Conservation (phyloP, 2,113 vertebrate genomes). For the Cairina moschata region DNA sequence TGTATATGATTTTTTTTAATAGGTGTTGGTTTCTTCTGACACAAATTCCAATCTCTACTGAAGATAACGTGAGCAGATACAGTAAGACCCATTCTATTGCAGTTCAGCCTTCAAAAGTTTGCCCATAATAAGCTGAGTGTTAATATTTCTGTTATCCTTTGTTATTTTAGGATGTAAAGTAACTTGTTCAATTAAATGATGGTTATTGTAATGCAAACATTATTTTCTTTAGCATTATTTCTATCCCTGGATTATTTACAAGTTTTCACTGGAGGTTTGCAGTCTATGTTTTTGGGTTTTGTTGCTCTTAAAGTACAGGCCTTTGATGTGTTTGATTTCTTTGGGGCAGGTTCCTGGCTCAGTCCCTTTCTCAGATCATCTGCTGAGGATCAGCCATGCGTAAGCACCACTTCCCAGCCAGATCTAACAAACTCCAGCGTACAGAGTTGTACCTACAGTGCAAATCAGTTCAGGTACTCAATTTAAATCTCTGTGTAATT, state of each 20-base stretch:
- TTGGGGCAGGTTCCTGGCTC: background rate
- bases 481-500: background rate
- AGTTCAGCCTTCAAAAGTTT: background rate
- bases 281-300: background rate
- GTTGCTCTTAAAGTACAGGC: background rate
- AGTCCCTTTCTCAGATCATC: background rate
- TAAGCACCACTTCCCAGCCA: background rate
- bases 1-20: background rate
- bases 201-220: background rate
- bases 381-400: background rate
- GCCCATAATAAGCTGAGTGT: background rate
- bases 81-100: background rate
- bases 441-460: background rate
- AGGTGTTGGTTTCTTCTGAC: background rate
- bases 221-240: background rate
- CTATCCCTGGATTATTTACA: background rate
- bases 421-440: rapidly evolving
- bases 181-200: background rate
- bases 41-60: background rate
- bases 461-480: background rate
- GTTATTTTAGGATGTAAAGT: background rate
- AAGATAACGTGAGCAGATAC: background rate
- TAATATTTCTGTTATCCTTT: background rate
- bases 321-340: background rate
- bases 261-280: background rate